These are phyloP conservation scores for Piezodorus guildinii DNA, from an alignment of 1,140 invertebrate genomes.

Conservation along the genomic window DNA sequence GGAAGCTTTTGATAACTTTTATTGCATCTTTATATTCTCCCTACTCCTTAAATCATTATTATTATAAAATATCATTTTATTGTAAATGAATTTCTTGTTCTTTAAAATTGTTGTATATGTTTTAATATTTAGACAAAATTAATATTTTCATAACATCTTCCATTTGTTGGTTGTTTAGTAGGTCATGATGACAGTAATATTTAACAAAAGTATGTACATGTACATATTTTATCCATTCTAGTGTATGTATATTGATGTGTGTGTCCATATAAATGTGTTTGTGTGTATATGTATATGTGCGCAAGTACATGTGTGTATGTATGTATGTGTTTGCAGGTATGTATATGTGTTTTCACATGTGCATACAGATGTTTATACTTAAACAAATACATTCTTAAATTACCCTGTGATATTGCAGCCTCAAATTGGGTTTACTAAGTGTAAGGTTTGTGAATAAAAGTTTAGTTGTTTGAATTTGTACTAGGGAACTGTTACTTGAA, in stretches of 20 bases:
- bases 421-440: slow-evolving; percentile 14
- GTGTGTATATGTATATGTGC: too few relatives aligned
- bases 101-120: slow-evolving; percentile 21
- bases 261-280: neutral
- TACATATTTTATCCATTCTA: neutral
- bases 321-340: neutral
- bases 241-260: too few relatives aligned
- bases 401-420: slow-evolving; percentile 22
- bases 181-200: slow-evolving; percentile 7
- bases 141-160: slow-evolving; percentile 24
- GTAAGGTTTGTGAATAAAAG: slow-evolving; percentile 6
- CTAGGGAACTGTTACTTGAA: slow-evolving; percentile 6
- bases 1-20: slow-evolving; percentile 41
- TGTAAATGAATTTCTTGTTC: slow-evolving; percentile 18
- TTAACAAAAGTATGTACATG: slow-evolving; percentile 5
- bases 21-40: slow-evolving; percentile 10
- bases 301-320: too few relatives aligned
- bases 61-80: slow-evolving; percentile 13
- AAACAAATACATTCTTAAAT: slow-evolving; percentile 20
- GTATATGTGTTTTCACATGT: neutral
- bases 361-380: slow-evolving; percentile 16
- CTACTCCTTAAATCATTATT: slow-evolving; percentile 16
- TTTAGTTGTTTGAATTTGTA: neutral
- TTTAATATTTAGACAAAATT: slow-evolving; percentile 24
- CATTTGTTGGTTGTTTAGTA: slow-evolving; percentile 21